Evolutionary conservation across 2,113 vertebrate genomes (phyloP), one percentile per base, ranked within the genome.

Genomic region (Morphnarchus princeps): DNA sequence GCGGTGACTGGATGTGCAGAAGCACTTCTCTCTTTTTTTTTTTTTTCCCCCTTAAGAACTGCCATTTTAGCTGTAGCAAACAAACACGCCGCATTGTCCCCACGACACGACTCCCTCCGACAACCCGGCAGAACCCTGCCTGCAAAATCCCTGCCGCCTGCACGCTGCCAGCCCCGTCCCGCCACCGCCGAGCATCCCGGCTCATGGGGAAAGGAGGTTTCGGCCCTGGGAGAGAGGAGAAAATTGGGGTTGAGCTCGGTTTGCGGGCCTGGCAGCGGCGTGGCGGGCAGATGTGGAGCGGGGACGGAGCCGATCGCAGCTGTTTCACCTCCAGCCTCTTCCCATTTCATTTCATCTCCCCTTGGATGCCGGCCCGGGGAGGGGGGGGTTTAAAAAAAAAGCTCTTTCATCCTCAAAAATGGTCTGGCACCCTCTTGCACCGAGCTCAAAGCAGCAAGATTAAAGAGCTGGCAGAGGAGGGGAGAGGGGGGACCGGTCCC

Each of bases 21-120:
- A 89, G 73, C 91, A 78, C 82, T 95, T 87, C 54, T 19, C 36
- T 84, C 17, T 67, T 9, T 57, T 45, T 47, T n/a, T 47, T 67
- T 73, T 67, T 73, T n/a, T 42, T 16, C 17, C 43, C 90, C 86
- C 66, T 84, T 71, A 74, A 95, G 90, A 95, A 94, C 96, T 96
- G 95, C 95, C 94, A 96, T 97, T 96, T 96, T 97, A 94, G 87
- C 94, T 93, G 90, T 58, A 87, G 84, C 95, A 97, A 95, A 96
- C 93, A 97, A 95, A 91, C 90, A 94, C 32, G 4, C 81, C 15
- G 90, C 90, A 91, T 74, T 73, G 65, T 95, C 81, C 87, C 90
- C 21, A 3, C 10, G 0, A 66, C 93, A 81, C 54, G 1, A 42
- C 65, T 90, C 38, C 54, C 82, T 74, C 55, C 1, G 0, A 71